Evolutionary conservation across 2,113 vertebrate species (phyloP).

Genomic region (Poeciliopsis prolifica): DNA sequence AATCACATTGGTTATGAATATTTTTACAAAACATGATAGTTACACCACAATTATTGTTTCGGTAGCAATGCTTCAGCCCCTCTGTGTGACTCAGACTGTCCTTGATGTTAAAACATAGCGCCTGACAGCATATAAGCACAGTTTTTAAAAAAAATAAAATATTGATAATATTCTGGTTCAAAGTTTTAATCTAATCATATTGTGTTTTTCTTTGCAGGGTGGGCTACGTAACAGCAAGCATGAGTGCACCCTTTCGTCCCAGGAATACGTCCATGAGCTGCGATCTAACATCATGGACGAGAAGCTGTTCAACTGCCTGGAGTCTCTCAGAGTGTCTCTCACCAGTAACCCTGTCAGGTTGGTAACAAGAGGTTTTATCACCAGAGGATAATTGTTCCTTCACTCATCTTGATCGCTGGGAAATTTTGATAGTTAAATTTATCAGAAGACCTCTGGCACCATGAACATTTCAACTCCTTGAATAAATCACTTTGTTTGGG

Average conservation of each 20-base stretch:
- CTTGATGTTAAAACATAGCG: not conserved
- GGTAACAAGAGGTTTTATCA: constrained; percentile 36
- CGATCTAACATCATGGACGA: constrained; percentile 94
- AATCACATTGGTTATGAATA: not conserved
- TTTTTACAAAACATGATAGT: not conserved
- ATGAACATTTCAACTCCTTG: not conserved
- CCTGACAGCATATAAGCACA: not conserved
- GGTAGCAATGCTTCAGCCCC: not conserved
- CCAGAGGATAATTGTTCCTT: not conserved
- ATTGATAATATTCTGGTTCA: not conserved
- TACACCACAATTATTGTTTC: not conserved
- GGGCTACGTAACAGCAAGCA: constrained; percentile 97
- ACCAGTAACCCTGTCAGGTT: constrained; percentile 99
- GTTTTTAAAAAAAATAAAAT: not conserved
- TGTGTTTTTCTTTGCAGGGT: constrained; percentile 80
- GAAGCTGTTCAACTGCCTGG: constrained; percentile 94
- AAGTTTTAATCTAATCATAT: constrained; percentile 19
- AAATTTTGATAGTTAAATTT: not conserved
- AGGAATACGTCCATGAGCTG: constrained; percentile 97
- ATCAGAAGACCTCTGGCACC: not conserved
- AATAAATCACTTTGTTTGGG: too few relatives aligned
- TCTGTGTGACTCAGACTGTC: not conserved
- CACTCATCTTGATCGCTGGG: not conserved
- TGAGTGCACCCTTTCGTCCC: constrained; percentile 93
- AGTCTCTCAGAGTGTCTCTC: constrained; percentile 95